phyloP scores from a whole-genome alignment of 2,797 vertebrate genomes.

The Poecile montanus region DNA sequence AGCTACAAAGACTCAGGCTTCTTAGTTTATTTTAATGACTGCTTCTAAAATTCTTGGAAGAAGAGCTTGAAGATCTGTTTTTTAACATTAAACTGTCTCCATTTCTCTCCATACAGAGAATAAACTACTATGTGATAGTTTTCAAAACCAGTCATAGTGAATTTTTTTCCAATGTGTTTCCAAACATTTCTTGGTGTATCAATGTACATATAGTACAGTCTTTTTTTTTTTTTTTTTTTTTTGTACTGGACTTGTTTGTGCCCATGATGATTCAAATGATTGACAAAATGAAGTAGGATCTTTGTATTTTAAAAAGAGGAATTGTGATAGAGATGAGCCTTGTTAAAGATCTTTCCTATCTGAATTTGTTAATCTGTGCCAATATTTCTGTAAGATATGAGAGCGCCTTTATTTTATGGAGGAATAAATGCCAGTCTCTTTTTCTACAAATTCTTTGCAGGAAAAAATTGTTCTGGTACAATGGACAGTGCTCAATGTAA shows the following conservation, averaged over 20 bases:
- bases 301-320: conserved; percentile 18
- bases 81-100: not conserved
- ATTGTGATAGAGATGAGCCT: not conserved
- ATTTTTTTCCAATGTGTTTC: not conserved
- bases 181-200: not conserved
- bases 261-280: not conserved
- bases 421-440: conserved; percentile 46
- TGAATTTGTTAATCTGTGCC: conserved; percentile 38
- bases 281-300: conserved; percentile 19
- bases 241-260: not conserved
- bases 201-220: not conserved
- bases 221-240: not conserved
- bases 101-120: not conserved
- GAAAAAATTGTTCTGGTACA: not conserved
- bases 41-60: conserved; percentile 17
- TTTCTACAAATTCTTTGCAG: not conserved
- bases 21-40: conserved; percentile 29
- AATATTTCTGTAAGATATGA: conserved; percentile 41
- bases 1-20: not conserved
- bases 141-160: not conserved
- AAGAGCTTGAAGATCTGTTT: not conserved
- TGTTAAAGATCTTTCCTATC: not conserved
- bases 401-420: conserved; percentile 7
- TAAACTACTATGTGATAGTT: not conserved
- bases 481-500: not conserved